Evolutionary conservation across 2,113 vertebrate genomes (phyloP).

Genomic region (Crotalus viridis): DNA sequence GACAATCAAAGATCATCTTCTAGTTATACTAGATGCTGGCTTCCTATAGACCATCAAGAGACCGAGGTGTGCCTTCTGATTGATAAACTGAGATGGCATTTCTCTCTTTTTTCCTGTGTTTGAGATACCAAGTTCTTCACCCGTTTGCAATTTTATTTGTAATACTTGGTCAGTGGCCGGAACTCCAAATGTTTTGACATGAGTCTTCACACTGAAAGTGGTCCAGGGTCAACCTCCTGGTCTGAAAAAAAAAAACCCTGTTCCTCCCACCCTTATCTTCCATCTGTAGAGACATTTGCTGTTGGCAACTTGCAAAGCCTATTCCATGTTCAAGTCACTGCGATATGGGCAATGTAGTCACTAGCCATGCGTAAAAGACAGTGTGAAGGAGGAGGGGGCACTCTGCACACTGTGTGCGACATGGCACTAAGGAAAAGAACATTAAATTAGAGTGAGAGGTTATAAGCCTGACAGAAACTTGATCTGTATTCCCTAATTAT

Average conservation of each 20-base stretch:
- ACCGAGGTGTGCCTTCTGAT: neutral
- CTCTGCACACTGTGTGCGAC: constrained; percentile 59
- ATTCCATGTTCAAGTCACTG: constrained; percentile 66
- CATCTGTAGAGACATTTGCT: neutral
- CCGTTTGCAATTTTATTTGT: neutral
- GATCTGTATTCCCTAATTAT: constrained; percentile 76
- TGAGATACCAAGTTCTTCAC: neutral
- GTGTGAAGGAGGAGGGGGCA: constrained; percentile 12
- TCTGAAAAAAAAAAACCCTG: neutral
- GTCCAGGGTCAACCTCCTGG: neutral
- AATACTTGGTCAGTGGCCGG: neutral
- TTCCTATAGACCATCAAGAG: neutral
- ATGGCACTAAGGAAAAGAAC: constrained; percentile 54
- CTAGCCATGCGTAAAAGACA: constrained; percentile 70
- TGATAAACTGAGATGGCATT: neutral
- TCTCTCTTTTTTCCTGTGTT: neutral
- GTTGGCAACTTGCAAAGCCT: constrained; percentile 54
- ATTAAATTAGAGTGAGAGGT: constrained; percentile 71
- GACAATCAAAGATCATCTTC: neutral
- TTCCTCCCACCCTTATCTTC: neutral
- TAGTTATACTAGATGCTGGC: neutral
- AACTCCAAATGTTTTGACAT: neutral
- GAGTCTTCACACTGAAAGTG: neutral
- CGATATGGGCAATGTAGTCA: constrained; percentile 62
- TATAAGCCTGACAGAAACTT: constrained; percentile 72